Conservation (phyloP, 1,140 invertebrate species). For the Lasioglossum baleicum region DNA sequence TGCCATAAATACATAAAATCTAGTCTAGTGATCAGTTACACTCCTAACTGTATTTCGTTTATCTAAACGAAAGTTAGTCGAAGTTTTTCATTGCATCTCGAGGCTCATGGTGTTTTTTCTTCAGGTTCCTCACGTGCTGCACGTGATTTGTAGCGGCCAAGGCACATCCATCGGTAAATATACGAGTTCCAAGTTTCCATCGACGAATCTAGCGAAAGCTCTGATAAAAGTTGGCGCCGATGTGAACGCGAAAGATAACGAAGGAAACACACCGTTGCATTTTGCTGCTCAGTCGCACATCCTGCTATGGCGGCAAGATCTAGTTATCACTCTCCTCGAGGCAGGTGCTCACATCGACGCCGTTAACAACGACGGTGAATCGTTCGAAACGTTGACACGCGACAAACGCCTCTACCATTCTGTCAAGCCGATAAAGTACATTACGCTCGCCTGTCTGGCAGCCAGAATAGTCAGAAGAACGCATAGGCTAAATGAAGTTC, state of each 20-base stretch:
- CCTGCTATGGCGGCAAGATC: slow-evolving; percentile 82
- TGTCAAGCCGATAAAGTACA: slow-evolving; percentile 90
- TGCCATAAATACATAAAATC: no score
- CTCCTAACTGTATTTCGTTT: background rate
- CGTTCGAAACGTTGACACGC: slow-evolving; percentile 86
- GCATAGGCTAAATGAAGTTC: slow-evolving; percentile 80
- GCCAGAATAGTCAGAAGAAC: slow-evolving; percentile 84
- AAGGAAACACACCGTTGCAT: slow-evolving; percentile 91
- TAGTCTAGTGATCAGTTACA: no score
- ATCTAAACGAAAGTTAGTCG: background rate
- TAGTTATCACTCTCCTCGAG: slow-evolving; percentile 86
- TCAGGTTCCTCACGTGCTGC: slow-evolving; percentile 89
- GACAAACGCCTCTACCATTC: slow-evolving; percentile 83
- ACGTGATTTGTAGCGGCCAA: slow-evolving; percentile 87
- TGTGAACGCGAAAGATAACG: slow-evolving; percentile 86
- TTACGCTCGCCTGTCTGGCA: slow-evolving; percentile 89
- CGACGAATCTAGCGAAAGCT: slow-evolving; percentile 86
- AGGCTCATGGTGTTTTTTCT: slow-evolving; percentile 54
- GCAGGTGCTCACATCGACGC: slow-evolving; percentile 93
- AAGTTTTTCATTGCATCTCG: no score
- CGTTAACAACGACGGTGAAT: slow-evolving; percentile 89
- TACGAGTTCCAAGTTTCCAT: slow-evolving; percentile 88
- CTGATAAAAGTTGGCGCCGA: slow-evolving; percentile 91
- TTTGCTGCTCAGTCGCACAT: slow-evolving; percentile 83
- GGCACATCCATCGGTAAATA: slow-evolving; percentile 83